Conservation (phyloP, 35 echinoderm and acorn worm genomes). For the Heliocidaris tuberculata region DNA sequence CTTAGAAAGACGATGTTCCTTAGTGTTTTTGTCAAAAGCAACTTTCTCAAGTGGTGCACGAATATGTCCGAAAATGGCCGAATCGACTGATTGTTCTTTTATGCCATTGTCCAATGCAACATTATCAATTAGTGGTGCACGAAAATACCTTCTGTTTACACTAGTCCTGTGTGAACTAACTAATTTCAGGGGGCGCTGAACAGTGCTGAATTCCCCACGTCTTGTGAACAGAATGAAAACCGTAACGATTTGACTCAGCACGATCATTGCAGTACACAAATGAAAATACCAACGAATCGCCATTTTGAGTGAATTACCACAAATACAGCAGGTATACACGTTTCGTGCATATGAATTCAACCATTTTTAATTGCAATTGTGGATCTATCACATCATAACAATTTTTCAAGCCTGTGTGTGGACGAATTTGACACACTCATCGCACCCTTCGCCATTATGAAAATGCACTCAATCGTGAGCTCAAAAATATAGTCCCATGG, state of each 20-base stretch:
- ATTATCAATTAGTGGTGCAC: neutral
- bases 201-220: neutral
- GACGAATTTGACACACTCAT: neutral
- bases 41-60: too few species aligned
- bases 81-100: too few species aligned
- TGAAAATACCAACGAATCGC: neutral
- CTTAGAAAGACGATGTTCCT: neutral
- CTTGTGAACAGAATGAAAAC: neutral
- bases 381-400: neutral
- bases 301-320: neutral
- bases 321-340: neutral
- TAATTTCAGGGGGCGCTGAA: neutral
- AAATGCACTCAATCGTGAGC: neutral
- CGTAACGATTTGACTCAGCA: neutral
- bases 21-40: neutral
- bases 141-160: neutral
- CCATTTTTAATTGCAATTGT: neutral
- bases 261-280: neutral
- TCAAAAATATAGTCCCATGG: neutral
- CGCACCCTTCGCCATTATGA: neutral
- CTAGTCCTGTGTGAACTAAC: neutral
- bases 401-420: neutral
- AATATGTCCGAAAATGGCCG: too few species aligned
- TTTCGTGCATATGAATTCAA: neutral
- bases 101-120: neutral